A percentile compares a stretch with the other conserved stretches of the same genome.
Evolutionary conservation across 1,140 invertebrate species (phyloP).

Genomic region (Drosophila novamexicana): DNA sequence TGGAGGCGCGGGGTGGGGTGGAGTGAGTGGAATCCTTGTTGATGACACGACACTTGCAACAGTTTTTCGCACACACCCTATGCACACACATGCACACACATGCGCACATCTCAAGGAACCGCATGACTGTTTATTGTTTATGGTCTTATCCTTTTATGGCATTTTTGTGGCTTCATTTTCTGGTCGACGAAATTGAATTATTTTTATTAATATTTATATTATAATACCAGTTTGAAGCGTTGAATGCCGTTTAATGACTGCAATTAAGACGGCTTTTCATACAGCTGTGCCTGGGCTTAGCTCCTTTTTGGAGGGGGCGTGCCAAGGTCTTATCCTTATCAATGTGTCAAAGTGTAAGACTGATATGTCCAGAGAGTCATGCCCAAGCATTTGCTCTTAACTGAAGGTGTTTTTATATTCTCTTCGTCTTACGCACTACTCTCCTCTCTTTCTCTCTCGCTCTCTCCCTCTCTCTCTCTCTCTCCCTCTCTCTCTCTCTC

Average conservation of each 20-base stretch:
- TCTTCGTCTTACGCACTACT: not conserved
- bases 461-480: not conserved
- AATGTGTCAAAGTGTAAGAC: slow-evolving; percentile 39
- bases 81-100: not conserved
- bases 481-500: not conserved
- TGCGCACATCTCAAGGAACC: slow-evolving; percentile 13
- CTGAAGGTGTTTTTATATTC: not conserved
- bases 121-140: slow-evolving; percentile 43
- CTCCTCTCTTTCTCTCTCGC: slow-evolving; percentile 8
- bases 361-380: slow-evolving; percentile 20
- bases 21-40: slow-evolving; percentile 51
- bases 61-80: slow-evolving; percentile 29
- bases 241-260: slow-evolving; percentile 49
- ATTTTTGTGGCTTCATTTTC: slow-evolving; percentile 69
- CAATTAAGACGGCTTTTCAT: slow-evolving; percentile 59
- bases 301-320: not conserved
- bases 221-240: slow-evolving; percentile 48
- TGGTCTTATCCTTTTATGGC: slow-evolving; percentile 49
- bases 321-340: slow-evolving; percentile 68
- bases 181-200: slow-evolving; percentile 43
- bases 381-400: slow-evolving; percentile 24
- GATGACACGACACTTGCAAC: slow-evolving; percentile 54
- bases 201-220: slow-evolving; percentile 61
- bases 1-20: not conserved
- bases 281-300: slow-evolving; percentile 40